A percentile compares a stretch with the other conserved stretches of the same genome.
These are phyloP conservation scores for Rhynchophorus ferrugineus DNA, from an alignment of 1,140 invertebrate genomes.

Conservation along the genomic window DNA sequence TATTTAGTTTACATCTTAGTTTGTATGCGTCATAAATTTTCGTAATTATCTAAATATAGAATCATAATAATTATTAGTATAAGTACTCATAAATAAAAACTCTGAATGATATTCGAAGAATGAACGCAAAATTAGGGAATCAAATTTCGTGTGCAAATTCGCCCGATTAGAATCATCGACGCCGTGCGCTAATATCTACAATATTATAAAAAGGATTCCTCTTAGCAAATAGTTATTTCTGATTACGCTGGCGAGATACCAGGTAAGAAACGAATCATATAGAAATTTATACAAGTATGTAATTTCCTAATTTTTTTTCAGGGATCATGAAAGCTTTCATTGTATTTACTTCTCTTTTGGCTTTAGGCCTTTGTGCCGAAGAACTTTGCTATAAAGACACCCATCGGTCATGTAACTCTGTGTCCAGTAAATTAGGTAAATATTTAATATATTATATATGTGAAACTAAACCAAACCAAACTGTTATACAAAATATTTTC, in stretches of 20 bases:
- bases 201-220: neutral
- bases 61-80: too few relatives aligned
- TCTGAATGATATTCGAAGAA: too few relatives aligned
- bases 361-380: constrained; percentile 44
- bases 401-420: constrained; percentile 46
- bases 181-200: neutral
- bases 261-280: constrained; percentile 23
- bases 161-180: too few relatives aligned
- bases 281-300: neutral
- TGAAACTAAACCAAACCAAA: too few relatives aligned
- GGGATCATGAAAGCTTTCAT: constrained; percentile 47
- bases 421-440: constrained; percentile 36
- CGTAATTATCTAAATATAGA: too few relatives aligned
- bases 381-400: constrained; percentile 56
- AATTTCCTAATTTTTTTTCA: constrained; percentile 16
- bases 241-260: constrained; percentile 42
- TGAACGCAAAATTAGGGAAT: too few relatives aligned
- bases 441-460: too few relatives aligned
- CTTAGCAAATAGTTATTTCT: constrained; percentile 25
- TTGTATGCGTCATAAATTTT: too few relatives aligned
- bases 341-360: constrained; percentile 42
- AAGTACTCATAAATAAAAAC: too few relatives aligned
- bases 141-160: neutral
- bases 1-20: too few relatives aligned
- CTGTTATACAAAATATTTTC: too few relatives aligned